phyloP scores from a whole-genome alignment of 1,140 invertebrate genomes.

The Pseudachorutes palmiensis region DNA sequence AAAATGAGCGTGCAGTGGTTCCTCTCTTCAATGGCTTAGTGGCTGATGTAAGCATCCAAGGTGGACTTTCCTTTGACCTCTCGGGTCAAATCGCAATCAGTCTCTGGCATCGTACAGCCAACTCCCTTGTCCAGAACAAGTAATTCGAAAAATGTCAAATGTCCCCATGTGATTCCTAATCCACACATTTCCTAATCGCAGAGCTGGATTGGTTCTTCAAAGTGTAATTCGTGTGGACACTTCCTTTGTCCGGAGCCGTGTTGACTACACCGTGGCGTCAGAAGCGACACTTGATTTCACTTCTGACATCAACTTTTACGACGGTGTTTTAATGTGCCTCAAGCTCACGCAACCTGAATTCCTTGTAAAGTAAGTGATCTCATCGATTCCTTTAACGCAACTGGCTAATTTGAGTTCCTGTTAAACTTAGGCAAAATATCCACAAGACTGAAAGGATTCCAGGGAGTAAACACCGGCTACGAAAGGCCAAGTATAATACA shows the following conservation, averaged over 20 bases:
- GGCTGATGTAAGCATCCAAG: constrained; percentile 58
- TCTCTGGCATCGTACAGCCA: constrained; percentile 76
- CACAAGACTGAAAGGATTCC: constrained; percentile 61
- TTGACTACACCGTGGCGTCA: constrained; percentile 60
- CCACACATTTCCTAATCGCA: constrained; percentile 44
- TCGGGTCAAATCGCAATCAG: constrained; percentile 75
- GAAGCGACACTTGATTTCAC: constrained; percentile 65
- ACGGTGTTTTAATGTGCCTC: constrained; percentile 67
- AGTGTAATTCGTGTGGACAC: constrained; percentile 59
- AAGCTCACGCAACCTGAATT: constrained; percentile 64
- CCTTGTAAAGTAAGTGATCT: constrained; percentile 51
- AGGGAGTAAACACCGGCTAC: constrained; percentile 55
- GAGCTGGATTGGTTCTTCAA: constrained; percentile 59
- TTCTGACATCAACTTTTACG: constrained; percentile 71
- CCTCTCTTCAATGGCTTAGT: constrained; percentile 65
- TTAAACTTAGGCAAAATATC: constrained; percentile 52
- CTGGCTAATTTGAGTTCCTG: constrained; percentile 19
- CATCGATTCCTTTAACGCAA: neutral
- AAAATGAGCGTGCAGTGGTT: constrained; percentile 62
- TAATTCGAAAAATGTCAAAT: constrained; percentile 43
- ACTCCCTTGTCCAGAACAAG: constrained; percentile 69
- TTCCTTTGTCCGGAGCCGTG: constrained; percentile 57
- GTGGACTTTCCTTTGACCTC: constrained; percentile 70
- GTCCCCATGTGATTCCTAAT: too few relatives aligned
- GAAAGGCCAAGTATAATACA: constrained; percentile 50